phyloP scores from a whole-genome alignment of 2,888 invertebrate species.

The Galeopsomyia nigrocyanea region DNA sequence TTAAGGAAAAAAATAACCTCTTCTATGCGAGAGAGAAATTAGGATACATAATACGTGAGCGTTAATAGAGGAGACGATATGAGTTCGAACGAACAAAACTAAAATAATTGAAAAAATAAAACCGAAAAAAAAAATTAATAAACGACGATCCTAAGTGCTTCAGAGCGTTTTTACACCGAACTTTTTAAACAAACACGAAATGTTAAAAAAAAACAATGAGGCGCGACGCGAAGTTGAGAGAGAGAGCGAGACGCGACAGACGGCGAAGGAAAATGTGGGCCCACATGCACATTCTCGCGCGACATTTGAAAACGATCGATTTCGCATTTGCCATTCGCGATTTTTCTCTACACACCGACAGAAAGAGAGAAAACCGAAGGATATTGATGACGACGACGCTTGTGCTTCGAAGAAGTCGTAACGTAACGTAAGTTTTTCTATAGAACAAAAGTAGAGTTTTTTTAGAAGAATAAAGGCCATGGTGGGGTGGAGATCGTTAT shows the following conservation, averaged over 20 bases:
- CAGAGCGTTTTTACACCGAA: constrained; percentile 47
- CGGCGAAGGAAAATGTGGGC: constrained; percentile 6
- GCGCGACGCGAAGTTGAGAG: neutral
- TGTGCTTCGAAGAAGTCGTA: neutral
- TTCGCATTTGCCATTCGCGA: constrained; percentile 2
- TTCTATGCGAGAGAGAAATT: constrained; percentile 12
- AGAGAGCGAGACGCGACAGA: constrained; percentile 7
- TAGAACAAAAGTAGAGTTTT: neutral
- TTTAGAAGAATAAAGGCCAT: neutral
- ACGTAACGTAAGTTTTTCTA: neutral
- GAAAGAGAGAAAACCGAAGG: neutral
- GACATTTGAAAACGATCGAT: neutral
- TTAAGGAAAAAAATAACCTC: constrained; percentile 7
- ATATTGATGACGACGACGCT: neutral
- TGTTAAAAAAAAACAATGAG: constrained; percentile 1
- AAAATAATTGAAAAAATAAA: constrained; percentile 2
- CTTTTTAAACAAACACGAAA: constrained; percentile 41
- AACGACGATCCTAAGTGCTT: constrained; percentile 49
- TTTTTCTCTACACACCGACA: neutral
- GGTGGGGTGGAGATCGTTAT: neutral
- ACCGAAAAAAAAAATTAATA: constrained; percentile 10
- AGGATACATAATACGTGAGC: too few relatives aligned
- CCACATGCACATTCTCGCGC: neutral
- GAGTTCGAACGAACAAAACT: too few relatives aligned
- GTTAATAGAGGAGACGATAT: too few relatives aligned